Evolutionary conservation across 2,888 invertebrate genomes (phyloP), one percentile per base, ranked within the genome.

Genomic region (Drosophila subsilvestris): DNA sequence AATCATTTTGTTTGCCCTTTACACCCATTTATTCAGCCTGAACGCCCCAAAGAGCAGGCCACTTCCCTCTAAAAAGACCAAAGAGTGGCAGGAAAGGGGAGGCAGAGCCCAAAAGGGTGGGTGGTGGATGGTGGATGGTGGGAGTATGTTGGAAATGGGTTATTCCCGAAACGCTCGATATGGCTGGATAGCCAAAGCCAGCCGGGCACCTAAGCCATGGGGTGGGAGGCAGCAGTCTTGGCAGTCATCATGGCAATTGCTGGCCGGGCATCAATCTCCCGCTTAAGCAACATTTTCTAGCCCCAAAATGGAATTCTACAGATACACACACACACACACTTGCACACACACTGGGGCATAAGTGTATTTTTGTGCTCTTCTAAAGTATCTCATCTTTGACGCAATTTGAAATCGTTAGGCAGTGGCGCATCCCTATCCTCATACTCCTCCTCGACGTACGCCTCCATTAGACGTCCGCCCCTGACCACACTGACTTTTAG

Each of bases 1-100:
- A 92, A 92, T 92, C 92, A 91, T 92, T 92, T 91, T 91, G 90
- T 90, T 89, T 90, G 90, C 92, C 87, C 88, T 91, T 91, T 89
- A 89, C 89, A 89, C 90, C 89, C 86, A 88, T 89, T 90, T 84
- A 89, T 82, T 82, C 90, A 85, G 82, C 86, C 83, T 88, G 83
- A 89, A 89, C 83, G 86, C 89, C 89, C 83, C 86, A 89, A 74
- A 80, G 88, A 71, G 66, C 77, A 67, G 68, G 25, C 43, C 45
- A 56, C 45, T 32, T 25, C 9, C 63, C 71, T 58, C 66, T 18
- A 10, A 9, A n/a, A 57, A 44, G 49, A 60, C 58, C 59, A 25
- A 9, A 27, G 37, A 4, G 4, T 5, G 25, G 25, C 5, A 25
- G 25, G 6, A 6, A 1, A 3, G 57, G 47, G 37, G 14, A 5